Conservation (phyloP, 2,113 vertebrate species). For the Leptocoma aspasia region DNA sequence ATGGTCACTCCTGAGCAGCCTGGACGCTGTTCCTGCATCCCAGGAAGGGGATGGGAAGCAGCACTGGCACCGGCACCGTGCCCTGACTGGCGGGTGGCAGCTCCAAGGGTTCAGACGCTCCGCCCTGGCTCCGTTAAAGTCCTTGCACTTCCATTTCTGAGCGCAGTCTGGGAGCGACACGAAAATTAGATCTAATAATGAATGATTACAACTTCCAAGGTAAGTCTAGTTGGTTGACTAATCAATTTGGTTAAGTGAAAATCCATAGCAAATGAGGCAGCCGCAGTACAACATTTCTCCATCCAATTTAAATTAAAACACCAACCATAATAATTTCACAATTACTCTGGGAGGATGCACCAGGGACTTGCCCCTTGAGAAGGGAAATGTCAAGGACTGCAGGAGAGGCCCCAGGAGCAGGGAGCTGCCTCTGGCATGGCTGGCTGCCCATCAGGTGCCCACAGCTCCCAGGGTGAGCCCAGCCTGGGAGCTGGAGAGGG, state of each 20-base stretch:
- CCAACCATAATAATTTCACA: slow-evolving; percentile 80
- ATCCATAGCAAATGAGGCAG: slow-evolving; percentile 84
- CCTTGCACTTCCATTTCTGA: slow-evolving; percentile 63
- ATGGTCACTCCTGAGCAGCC: neutral
- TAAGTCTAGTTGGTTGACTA: slow-evolving; percentile 84
- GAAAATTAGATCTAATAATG: slow-evolving; percentile 82
- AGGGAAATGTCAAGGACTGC: slow-evolving; percentile 72
- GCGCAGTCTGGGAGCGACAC: slow-evolving; percentile 45
- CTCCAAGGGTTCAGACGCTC: neutral
- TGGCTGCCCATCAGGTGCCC: neutral
- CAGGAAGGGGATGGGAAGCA: neutral
- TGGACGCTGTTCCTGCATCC: neutral
- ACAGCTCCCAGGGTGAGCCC: neutral
- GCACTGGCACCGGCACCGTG: fast-evolving
- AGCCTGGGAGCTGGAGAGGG: neutral
- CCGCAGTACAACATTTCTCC: slow-evolving; percentile 78
- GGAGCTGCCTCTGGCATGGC: neutral
- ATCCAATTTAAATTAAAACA: slow-evolving; percentile 84
- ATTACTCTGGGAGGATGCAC: slow-evolving; percentile 73
- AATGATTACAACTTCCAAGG: slow-evolving; percentile 82
- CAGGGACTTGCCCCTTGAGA: slow-evolving; percentile 73
- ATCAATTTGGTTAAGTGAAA: slow-evolving; percentile 87
- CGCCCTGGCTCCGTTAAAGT: neutral
- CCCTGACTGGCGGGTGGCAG: neutral
- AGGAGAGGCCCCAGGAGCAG: neutral